Conservation (phyloP, 2,113 vertebrate genomes). For the Ovibos moschatus region DNA sequence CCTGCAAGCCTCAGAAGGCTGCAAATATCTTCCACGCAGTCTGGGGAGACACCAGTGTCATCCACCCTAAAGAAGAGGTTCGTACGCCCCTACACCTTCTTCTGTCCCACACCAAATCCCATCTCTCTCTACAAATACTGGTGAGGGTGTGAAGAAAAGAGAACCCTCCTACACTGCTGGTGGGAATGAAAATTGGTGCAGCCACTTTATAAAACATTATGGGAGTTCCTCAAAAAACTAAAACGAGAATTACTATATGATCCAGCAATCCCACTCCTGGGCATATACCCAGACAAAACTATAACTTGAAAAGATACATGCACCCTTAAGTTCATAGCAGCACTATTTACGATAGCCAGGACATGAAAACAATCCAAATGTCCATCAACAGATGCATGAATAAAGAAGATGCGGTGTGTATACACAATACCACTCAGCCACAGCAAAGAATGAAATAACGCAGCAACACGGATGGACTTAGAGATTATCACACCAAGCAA, state of each 20-base stretch:
- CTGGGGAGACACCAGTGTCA: background rate
- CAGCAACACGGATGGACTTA: background rate
- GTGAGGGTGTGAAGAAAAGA: background rate
- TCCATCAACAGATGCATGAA: background rate
- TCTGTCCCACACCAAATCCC: background rate
- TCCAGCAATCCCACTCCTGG: background rate
- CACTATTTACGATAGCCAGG: background rate
- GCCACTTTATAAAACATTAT: background rate
- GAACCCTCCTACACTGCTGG: background rate
- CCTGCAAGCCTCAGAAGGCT: background rate
- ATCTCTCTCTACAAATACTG: background rate
- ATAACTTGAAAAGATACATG: background rate
- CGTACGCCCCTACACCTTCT: rapidly evolving
- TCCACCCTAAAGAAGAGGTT: background rate
- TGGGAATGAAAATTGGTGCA: background rate
- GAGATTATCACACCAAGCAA: background rate
- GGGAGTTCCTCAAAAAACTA: background rate
- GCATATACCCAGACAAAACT: background rate
- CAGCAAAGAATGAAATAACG: background rate
- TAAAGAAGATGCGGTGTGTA: background rate
- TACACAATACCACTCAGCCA: background rate
- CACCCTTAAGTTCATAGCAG: background rate
- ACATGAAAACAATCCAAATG: background rate
- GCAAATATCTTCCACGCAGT: background rate
- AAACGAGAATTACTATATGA: background rate